A percentile compares a stretch with the other conserved stretches of the same genome.
phyloP scores from a whole-genome alignment of 2,113 vertebrate genomes.

The Neogobius melanostomus region DNA sequence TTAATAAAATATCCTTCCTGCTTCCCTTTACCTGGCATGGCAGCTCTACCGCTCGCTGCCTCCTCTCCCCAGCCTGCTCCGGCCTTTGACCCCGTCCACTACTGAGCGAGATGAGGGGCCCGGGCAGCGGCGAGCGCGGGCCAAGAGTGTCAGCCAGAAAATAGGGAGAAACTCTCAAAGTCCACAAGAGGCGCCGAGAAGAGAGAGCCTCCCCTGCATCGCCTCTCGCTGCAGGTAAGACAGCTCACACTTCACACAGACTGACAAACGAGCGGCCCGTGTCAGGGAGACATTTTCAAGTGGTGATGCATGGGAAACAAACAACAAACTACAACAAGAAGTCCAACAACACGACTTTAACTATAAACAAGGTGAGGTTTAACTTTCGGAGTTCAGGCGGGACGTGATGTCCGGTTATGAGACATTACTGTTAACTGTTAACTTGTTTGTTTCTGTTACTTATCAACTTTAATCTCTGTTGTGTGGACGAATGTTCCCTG shows the following conservation, averaged over 20 bases:
- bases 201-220: slow-evolving; percentile 48
- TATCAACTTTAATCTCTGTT: too few species aligned
- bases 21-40: slow-evolving; percentile 73
- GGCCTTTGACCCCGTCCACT: slow-evolving; percentile 75
- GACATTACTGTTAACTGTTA: too few species aligned
- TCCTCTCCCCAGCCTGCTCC: slow-evolving; percentile 68
- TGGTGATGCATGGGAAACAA: slow-evolving; percentile 58
- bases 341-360: slow-evolving; percentile 31
- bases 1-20: slow-evolving; percentile 81
- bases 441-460: too few species aligned
- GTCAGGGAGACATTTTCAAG: slow-evolving; percentile 68
- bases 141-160: slow-evolving; percentile 70
- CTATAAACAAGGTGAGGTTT: slow-evolving; percentile 6
- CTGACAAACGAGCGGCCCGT: slow-evolving; percentile 66
- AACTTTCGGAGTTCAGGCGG: slow-evolving; percentile 12
- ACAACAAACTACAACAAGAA: slow-evolving; percentile 46
- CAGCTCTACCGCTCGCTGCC: slow-evolving; percentile 63
- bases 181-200: slow-evolving; percentile 58
- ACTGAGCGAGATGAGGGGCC: slow-evolving; percentile 72
- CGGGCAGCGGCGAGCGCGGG: slow-evolving; percentile 59
- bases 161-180: slow-evolving; percentile 62
- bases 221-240: slow-evolving; percentile 64
- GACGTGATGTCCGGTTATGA: background rate
- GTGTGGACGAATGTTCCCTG: too few species aligned
- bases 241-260: slow-evolving; percentile 70